These are phyloP conservation scores for Psettodes erumei DNA, from an alignment of 2,113 vertebrate species.

Conservation along the genomic window DNA sequence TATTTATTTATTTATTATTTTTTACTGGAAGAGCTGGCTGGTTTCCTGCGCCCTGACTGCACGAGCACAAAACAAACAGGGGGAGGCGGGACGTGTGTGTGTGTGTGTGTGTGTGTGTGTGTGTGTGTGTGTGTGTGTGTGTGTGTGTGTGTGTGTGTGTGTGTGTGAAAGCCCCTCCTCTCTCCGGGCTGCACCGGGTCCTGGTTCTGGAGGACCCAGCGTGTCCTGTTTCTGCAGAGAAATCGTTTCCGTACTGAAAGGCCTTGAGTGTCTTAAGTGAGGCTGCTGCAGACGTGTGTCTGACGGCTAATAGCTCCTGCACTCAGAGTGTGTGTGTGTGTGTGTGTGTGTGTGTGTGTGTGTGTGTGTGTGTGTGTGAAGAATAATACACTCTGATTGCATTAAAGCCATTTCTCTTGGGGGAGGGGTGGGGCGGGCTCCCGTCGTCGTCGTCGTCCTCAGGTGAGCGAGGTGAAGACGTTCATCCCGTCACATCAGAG, in stretches of 20 bases:
- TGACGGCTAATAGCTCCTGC: conserved; percentile 41
- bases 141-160: no score
- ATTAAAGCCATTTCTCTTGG: conserved; percentile 4
- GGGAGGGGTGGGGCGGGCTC: no score
- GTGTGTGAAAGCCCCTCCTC: neutral
- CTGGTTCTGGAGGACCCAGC: neutral
- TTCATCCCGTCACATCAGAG: no score
- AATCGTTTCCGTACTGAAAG: conserved; percentile 1
- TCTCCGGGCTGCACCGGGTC: conserved; percentile 1
- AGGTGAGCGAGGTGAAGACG: no score
- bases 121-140: no score
- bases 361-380: conserved; percentile 3
- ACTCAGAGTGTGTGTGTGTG: conserved; percentile 6
- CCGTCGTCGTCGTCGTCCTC: no score
- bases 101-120: no score
- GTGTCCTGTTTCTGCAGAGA: no score
- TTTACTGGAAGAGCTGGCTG: conserved; percentile 57
- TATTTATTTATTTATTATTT: no score
- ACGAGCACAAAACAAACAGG: neutral
- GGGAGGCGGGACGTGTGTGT: neutral
- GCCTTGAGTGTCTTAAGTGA: conserved; percentile 25
- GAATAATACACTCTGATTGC: conserved; percentile 28
- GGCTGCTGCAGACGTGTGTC: conserved; percentile 40
- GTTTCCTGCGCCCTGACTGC: conserved; percentile 30
- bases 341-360: conserved; percentile 17